phyloP scores from a whole-genome alignment of 2,888 invertebrate genomes.

The Amphipoea oculea region DNA sequence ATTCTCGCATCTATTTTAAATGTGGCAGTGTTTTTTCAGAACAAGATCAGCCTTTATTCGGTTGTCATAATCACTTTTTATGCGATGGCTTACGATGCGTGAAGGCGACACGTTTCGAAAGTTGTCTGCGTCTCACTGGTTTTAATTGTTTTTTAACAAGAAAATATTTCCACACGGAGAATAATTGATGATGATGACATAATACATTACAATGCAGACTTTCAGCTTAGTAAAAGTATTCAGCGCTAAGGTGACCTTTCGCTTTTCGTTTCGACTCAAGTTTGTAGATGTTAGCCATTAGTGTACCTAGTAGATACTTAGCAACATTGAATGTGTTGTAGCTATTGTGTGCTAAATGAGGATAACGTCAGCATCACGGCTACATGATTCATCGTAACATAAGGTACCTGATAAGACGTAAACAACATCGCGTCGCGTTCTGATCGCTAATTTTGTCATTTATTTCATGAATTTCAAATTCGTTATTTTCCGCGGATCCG shows the following conservation, averaged over 20 bases:
- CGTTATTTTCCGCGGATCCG: slow-evolving; percentile 11
- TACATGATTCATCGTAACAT: slow-evolving; percentile 50
- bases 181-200: slow-evolving; percentile 2
- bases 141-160: slow-evolving; percentile 19
- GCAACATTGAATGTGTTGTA: slow-evolving; percentile 23
- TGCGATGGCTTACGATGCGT: slow-evolving; percentile 49
- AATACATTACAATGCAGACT: slow-evolving; percentile 15
- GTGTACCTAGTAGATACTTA: slow-evolving; percentile 20
- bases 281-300: slow-evolving; percentile 1
- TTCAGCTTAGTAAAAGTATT: slow-evolving; percentile 16
- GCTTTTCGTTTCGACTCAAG: slow-evolving; percentile 15
- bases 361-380: slow-evolving; percentile 52
- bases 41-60: slow-evolving; percentile 27
- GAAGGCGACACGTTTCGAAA: slow-evolving; percentile 59
- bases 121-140: slow-evolving; percentile 38
- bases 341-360: slow-evolving; percentile 44
- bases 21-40: slow-evolving; percentile 24
- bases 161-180: slow-evolving; percentile 5
- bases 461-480: slow-evolving; percentile 17
- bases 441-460: slow-evolving; percentile 9
- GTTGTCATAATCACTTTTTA: slow-evolving; percentile 47
- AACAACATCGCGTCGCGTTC: slow-evolving; percentile 22
- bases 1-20: background rate
- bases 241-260: slow-evolving; percentile 11
- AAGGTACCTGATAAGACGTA: slow-evolving; percentile 44